Conservation (phyloP, 2,113 vertebrate species). For the Machaerirhynchus nigripectus region DNA sequence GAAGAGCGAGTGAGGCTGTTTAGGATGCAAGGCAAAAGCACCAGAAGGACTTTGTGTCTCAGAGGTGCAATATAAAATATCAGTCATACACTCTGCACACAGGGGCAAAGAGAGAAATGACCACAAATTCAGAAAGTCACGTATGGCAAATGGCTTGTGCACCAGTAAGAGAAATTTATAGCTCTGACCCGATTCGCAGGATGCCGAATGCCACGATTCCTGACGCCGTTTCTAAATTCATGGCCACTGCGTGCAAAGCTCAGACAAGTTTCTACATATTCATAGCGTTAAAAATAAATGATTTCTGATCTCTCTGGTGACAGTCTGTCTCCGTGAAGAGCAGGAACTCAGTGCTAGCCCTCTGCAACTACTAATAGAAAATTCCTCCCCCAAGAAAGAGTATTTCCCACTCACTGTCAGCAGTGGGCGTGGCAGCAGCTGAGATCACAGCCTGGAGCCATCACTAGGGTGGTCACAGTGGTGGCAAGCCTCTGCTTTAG, state of each 20-base stretch:
- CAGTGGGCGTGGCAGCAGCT: not conserved
- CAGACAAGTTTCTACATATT: conserved; percentile 28
- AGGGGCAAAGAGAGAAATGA: not conserved
- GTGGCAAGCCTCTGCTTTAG: not conserved
- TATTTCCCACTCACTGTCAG: not conserved
- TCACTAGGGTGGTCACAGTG: not conserved
- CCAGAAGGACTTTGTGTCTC: conserved; percentile 46
- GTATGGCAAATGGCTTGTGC: not conserved
- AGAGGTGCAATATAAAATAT: conserved; percentile 18
- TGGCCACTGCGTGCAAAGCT: not conserved
- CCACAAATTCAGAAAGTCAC: conserved; percentile 17
- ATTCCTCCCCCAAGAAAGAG: not conserved
- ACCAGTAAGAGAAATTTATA: not conserved
- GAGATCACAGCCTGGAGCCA: not conserved
- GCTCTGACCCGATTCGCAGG: not conserved
- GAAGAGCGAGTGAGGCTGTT: not conserved
- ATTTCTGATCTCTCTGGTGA: not conserved
- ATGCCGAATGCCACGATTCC: not conserved
- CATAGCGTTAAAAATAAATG: not conserved
- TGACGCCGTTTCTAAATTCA: not conserved
- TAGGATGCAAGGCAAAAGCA: conserved; percentile 25
- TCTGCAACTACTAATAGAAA: not conserved
- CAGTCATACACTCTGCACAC: not conserved
- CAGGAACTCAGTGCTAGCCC: not conserved
- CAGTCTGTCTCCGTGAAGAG: not conserved